Conservation (phyloP, 2,797 vertebrate genomes). For the Fistularia tabacaria region DNA sequence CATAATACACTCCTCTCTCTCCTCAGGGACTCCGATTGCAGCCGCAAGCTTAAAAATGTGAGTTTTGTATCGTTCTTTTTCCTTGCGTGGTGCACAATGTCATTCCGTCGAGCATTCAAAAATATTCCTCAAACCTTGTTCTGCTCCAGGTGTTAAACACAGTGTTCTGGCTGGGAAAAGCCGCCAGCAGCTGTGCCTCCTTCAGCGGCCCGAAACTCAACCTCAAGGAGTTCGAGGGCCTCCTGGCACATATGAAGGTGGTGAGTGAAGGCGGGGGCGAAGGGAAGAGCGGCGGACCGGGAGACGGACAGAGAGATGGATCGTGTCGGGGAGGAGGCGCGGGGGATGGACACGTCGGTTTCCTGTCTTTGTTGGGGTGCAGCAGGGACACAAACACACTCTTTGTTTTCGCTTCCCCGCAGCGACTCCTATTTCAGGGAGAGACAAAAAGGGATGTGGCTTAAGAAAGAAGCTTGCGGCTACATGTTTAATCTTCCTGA, state of each 20-base stretch:
- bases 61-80: slow-evolving; percentile 59
- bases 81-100: neutral
- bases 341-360: slow-evolving; percentile 34
- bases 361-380: slow-evolving; percentile 58
- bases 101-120: neutral
- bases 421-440: slow-evolving; percentile 15
- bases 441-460: slow-evolving; percentile 20
- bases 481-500: neutral
- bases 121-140: slow-evolving; percentile 16
- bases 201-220: slow-evolving; percentile 88
- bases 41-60: slow-evolving; percentile 94
- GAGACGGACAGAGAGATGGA: slow-evolving; percentile 21
- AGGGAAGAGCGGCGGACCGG: slow-evolving; percentile 2
- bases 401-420: slow-evolving; percentile 32
- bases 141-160: slow-evolving; percentile 89
- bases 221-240: slow-evolving; percentile 93
- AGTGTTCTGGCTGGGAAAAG: slow-evolving; percentile 96
- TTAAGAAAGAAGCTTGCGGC: neutral
- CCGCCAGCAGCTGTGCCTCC: slow-evolving; percentile 81
- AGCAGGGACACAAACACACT: slow-evolving; percentile 27
- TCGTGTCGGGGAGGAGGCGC: slow-evolving; percentile 13
- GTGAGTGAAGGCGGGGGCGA: slow-evolving; percentile 64
- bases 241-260: slow-evolving; percentile 92
- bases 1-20: slow-evolving; percentile 31
- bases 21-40: slow-evolving; percentile 83